These are phyloP conservation scores for Myanophis thanlyinensis DNA, from an alignment of 2,113 vertebrate species.

Conservation along the genomic window DNA sequence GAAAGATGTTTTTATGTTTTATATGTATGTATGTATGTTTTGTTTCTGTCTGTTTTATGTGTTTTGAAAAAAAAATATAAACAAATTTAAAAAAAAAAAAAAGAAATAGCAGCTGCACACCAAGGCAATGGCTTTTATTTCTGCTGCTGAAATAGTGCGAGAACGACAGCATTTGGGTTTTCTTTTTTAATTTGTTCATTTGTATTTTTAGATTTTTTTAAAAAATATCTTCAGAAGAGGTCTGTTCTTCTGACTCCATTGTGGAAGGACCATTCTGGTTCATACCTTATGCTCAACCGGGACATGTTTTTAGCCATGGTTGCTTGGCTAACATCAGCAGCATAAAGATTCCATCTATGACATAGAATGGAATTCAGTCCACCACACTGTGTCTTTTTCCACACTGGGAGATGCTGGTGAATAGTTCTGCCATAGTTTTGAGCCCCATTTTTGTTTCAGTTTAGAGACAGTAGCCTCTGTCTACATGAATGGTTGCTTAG, in stretches of 20 bases:
- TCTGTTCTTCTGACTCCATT: background rate
- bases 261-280: background rate
- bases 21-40: too few relatives aligned
- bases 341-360: background rate
- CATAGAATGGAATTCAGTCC: background rate
- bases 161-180: background rate
- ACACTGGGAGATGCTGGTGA: background rate
- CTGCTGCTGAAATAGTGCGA: background rate
- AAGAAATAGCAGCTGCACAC: too few relatives aligned
- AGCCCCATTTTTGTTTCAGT: too few relatives aligned
- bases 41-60: too few relatives aligned
- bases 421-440: background rate
- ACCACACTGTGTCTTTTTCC: background rate
- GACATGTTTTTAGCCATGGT: background rate
- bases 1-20: too few relatives aligned
- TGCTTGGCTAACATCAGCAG: background rate
- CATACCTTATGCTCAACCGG: too few relatives aligned
- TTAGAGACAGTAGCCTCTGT: background rate
- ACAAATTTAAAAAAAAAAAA: too few relatives aligned
- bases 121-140: background rate
- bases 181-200: background rate
- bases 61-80: too few relatives aligned
- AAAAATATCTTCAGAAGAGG: background rate
- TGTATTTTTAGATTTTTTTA: background rate
- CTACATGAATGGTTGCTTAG: background rate